Base-by-base conservation (phyloP, 2,888 invertebrate genomes). In the Clunio marinus region DNA sequence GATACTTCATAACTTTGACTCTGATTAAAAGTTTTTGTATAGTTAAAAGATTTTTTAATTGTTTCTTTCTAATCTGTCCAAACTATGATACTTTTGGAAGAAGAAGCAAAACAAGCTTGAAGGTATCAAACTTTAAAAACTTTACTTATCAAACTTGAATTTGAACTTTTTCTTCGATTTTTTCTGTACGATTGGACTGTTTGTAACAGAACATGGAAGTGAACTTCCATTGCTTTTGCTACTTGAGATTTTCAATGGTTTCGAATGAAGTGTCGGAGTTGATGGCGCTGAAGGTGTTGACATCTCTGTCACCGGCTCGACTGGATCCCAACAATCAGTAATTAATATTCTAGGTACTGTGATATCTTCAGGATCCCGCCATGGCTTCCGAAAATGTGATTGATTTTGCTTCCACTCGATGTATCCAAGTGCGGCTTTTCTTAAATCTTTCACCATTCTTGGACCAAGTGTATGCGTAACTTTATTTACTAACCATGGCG, bases 401-500 rank as follows among this genome's bases (percentile, higher is more conserved):
- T 87, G 84, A 70, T 81, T 75, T n/a, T 80, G 79, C 78, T 95
- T 95, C 95, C 95, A 95, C 13, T 80, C 81, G 8, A 86, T 83
- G 78, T 96, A 96, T 25, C 86, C 86, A n/a, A 87, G 80, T 10
- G 90, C 87, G 0, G 94, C 94, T 72, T 91, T 88, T 71, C 89
- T 86, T 69, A 95, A 80, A 75, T 89, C 88, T 74, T 89, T 88
- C n/a, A 68, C 55, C 68, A 68, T 68, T 88, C 88, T 74, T 88
- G 68, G 68, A 3, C 68, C 68, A 1, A 68, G 83, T 74, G 89
- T 89, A 71, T 91, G 89, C 32, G 93, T 92, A 10, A 91, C 82
- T 78, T 86, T 91, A 80, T 96, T 95, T 55, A 94, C 91, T 69
- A 93, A 81, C 94, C 94, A 95, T 5, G 88, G 87, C 1, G 95